A percentile compares a stretch with the other conserved stretches of the same genome.
Conservation (phyloP, 2,113 vertebrate species). For the Rhabdornis inornatus region DNA sequence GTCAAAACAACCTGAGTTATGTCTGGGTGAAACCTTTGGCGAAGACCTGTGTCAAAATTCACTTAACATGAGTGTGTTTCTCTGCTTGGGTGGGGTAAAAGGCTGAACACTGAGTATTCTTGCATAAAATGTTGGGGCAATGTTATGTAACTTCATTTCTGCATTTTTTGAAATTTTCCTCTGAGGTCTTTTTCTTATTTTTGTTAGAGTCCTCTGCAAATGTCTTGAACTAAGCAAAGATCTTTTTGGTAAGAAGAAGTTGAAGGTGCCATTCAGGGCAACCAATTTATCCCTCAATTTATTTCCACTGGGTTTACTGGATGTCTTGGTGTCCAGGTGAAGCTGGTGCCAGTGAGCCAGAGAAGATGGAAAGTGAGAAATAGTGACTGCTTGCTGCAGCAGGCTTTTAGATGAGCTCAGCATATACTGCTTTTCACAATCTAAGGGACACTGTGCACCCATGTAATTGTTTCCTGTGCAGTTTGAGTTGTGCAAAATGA, state of each 20-base stretch:
- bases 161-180: background rate
- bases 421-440: background rate
- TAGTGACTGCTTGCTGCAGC: background rate
- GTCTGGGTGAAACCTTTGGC: background rate
- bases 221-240: background rate
- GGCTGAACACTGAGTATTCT: background rate
- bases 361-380: background rate
- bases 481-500: background rate
- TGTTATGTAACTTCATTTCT: background rate
- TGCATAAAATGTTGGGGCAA: background rate
- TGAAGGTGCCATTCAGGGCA: background rate
- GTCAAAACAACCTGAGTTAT: background rate
- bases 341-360: background rate
- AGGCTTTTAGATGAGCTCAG: background rate
- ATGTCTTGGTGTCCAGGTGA: background rate
- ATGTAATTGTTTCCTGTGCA: background rate
- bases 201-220: background rate
- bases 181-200: fast-evolving
- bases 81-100: background rate
- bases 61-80: background rate
- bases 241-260: background rate
- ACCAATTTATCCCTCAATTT: fast-evolving
- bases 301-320: background rate
- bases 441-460: background rate
- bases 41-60: background rate